Base-by-base conservation (phyloP, 2,888 invertebrate species). In the Polietes domitor region DNA sequence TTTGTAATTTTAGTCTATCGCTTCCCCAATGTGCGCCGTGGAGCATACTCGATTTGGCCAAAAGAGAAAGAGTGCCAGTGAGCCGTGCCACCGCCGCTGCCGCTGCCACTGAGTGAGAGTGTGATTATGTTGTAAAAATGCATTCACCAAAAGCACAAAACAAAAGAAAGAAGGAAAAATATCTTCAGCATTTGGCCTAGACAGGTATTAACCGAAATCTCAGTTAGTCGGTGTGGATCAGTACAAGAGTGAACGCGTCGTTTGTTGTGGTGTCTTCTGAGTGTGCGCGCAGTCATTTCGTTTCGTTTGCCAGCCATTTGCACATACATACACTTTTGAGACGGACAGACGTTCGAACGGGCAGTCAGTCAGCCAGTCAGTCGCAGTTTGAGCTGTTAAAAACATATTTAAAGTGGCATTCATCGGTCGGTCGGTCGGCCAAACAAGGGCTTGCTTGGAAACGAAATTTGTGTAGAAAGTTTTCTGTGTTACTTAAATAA, bases 221-320 rank as follows among this genome's bases (percentile, higher is more conserved):
- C 70, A 53, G 84, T 84, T 84, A 53, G 84, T 84, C 81, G 68
- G 72, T 79, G 75, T 58, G 73, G 76, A 84, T 81, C 84, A 79
- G 75, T 72, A 68, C 78, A 81, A 79, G 84, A 84, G 81, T 81
- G 53, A 81, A 84, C 84, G 68, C 68, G 41, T 68, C 43, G 83
- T 77, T 61, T 61, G 15, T 26, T 28, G 61, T 61, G 26, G 61
- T n/a, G 61, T 28, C 61, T 61, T 61, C 26, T 24, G 61, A 61
- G 28, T 28, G 5, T 28, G n/a, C 61, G 17, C 61, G 6, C 61
- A 61, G 12, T 58, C 26, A 3, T 58, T 58, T 19, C 24, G 2
- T 21, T 55, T 21, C 21, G 37, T 37, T 12, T 10, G 32, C 7
- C 32, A 63, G 65, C 37, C 63, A 32, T 37, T 50, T 50, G 17